Evolutionary conservation across 2,113 vertebrate species (phyloP), one percentile per base, ranked within the genome.

Genomic region (Sinocyclocheilus anophthalmus): DNA sequence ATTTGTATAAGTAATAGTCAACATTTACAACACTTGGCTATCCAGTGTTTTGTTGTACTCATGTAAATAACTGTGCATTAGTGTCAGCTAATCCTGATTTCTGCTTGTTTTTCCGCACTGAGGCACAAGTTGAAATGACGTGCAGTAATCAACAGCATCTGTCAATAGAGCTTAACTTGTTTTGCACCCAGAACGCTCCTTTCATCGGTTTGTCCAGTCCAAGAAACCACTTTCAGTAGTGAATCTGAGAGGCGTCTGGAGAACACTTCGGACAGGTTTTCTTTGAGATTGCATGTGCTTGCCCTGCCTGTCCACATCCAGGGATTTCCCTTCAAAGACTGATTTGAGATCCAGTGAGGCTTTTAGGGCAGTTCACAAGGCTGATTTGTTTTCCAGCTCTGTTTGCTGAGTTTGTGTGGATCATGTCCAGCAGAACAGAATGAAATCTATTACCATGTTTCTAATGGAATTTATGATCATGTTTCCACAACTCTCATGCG

Each of bases 341-440:
- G 37, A 61, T 81, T 63, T 42, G 20, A 79, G 30, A 80, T 81
- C 37, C 57, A 45, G 37, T 16, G 2, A 81, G 59, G 3, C 22
- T 80, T 80, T 11, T 24, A 30, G 6, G 37, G 26, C 78, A 63
- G 0, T 45, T 39, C 22, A 65, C 13, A 0, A 50, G 24, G 39
- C 14, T 81, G 77, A 79, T 79, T 59, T 79, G 33, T 79, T 59
- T 59, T 61, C 77, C 22, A 63, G 59, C 22, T 67, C 26, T 13
- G 13, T 81, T 65, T 24, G n/a, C 37, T 45, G 13, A 65, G 55
- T 45, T 24, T 48, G 59, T 39, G 26, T 48, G 57, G 39, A 65
- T 50, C 37, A 26, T 10, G 16, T 81, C 80, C 37, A 81, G 45
- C 61, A 30, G 79, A 81, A 26, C 13, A 30, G n/a, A 81, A 61